A percentile compares a stretch with the other conserved stretches of the same genome.
phyloP scores from a whole-genome alignment of 2,888 invertebrate genomes.

The Pristionchus entomophagus region DNA sequence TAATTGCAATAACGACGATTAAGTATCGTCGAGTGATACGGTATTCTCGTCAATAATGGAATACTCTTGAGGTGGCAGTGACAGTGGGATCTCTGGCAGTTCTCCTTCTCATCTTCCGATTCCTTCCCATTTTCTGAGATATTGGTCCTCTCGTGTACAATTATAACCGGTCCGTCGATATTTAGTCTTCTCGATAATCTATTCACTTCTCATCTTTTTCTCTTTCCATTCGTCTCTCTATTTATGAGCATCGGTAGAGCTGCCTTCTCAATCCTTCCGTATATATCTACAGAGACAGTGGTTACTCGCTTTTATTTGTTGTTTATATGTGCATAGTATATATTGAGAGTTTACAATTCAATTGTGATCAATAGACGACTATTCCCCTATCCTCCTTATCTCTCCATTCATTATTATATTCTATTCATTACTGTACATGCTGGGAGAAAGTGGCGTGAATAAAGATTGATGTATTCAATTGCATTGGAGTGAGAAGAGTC shows the following conservation, averaged over 20 bases:
- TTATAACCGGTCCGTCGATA: not conserved
- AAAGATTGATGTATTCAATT: not conserved
- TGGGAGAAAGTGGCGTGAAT: slow-evolving; percentile 31
- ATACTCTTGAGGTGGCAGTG: not conserved
- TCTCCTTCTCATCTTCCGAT: slow-evolving; percentile 33
- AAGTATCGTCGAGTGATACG: no score
- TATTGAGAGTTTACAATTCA: slow-evolving; percentile 1
- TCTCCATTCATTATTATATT: not conserved
- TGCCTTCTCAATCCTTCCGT: not conserved
- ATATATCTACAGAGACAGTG: not conserved
- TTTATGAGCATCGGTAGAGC: not conserved
- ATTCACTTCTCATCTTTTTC: not conserved
- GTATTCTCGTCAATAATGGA: no score
- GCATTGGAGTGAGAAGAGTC: not conserved
- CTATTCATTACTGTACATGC: slow-evolving; percentile 18
- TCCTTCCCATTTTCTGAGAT: slow-evolving; percentile 25
- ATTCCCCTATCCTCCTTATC: not conserved
- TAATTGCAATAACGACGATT: no score
- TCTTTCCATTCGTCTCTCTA: not conserved
- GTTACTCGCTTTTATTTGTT: slow-evolving; percentile 4
- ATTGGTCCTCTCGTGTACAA: not conserved
- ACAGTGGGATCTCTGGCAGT: not conserved
- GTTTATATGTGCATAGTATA: slow-evolving; percentile 32
- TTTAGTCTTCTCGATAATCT: not conserved
- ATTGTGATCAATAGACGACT: slow-evolving; percentile 20